phyloP scores from a whole-genome alignment of 2,113 vertebrate species.

The Mohoua ochrocephala region DNA sequence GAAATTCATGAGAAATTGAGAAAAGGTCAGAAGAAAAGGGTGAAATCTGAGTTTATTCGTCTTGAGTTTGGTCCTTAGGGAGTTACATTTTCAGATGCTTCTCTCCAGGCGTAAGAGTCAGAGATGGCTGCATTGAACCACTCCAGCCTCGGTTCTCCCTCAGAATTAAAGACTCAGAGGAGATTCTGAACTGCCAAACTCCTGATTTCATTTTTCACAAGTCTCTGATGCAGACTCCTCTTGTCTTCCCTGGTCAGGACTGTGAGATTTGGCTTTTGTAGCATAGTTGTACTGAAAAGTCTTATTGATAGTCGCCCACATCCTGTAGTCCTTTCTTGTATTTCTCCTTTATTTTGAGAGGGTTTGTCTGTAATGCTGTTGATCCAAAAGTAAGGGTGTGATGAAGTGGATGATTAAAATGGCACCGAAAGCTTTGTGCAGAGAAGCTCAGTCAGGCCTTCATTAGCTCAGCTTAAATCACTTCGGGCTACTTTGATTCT shows the following conservation, averaged over 20 bases:
- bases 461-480: conserved; percentile 18
- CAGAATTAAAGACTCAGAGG: not conserved
- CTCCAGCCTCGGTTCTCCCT: not conserved
- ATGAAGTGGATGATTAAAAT: not conserved
- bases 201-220: not conserved
- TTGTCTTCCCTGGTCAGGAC: not conserved
- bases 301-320: not conserved
- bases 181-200: not conserved
- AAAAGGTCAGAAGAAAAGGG: not conserved
- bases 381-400: not conserved
- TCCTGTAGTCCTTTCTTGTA: not conserved
- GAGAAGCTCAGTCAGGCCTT: not conserved
- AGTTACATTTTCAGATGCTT: not conserved
- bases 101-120: not conserved
- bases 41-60: not conserved
- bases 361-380: not conserved
- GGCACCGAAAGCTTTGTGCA: not conserved
- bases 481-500: conserved; percentile 6
- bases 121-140: not conserved
- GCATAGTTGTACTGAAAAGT: not conserved
- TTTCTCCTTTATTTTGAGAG: not conserved
- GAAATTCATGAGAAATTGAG: not conserved
- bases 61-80: not conserved
- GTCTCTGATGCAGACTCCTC: not conserved
- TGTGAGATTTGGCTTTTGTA: not conserved